phyloP scores from a whole-genome alignment of 2,888 invertebrate genomes.

The Epistrophe eligans region DNA sequence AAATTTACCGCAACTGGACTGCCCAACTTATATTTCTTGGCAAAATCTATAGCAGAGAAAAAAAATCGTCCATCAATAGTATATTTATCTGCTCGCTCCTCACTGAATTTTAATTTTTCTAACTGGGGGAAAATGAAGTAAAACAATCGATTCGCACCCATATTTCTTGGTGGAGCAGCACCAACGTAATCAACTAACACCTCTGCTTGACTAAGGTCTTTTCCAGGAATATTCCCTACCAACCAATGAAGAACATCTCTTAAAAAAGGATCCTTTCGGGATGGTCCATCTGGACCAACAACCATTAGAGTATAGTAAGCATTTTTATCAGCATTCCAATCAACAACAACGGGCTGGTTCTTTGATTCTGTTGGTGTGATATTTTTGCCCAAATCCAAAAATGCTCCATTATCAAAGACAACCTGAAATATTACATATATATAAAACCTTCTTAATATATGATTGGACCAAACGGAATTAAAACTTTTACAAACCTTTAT shows the following conservation, averaged over 20 bases:
- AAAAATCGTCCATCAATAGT: background rate
- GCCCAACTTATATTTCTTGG: background rate
- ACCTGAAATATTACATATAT: too few species aligned
- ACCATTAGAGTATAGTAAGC: background rate
- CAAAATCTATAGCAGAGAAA: background rate
- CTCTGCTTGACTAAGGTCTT: slow-evolving; percentile 76
- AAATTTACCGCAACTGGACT: background rate
- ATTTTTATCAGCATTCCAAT: background rate
- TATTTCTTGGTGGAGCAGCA: background rate
- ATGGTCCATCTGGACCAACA: slow-evolving; percentile 7
- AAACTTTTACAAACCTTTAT: too few species aligned
- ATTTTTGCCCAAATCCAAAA: slow-evolving; percentile 5
- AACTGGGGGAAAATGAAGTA: background rate
- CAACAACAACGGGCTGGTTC: slow-evolving; percentile 10
- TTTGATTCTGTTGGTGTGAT: slow-evolving; percentile 8
- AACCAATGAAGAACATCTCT: background rate
- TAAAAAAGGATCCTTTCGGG: background rate
- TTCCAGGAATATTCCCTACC: slow-evolving; percentile 85
- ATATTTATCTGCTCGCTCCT: background rate
- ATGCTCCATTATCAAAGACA: slow-evolving; percentile 5
- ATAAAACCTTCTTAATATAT: too few species aligned
- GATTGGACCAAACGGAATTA: too few species aligned
- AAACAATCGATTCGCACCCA: slow-evolving; percentile 6
- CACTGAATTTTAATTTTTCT: background rate
- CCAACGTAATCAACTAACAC: slow-evolving; percentile 2